Evolutionary conservation across 2,113 vertebrate genomes (phyloP).

Genomic region (Eurystomus gularis): DNA sequence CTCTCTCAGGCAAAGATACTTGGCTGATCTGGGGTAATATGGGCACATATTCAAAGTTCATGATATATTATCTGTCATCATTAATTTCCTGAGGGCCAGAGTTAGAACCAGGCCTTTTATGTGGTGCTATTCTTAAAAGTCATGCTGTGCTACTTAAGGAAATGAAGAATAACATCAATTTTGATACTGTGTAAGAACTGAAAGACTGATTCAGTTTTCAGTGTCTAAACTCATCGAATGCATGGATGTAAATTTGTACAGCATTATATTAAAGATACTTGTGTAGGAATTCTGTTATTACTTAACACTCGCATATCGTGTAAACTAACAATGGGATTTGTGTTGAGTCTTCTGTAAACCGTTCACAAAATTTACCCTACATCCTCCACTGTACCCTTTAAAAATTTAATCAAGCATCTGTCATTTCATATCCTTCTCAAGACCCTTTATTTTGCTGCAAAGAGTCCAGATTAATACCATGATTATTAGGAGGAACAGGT

Average conservation of each 20-base stretch:
- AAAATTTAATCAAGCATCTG: slow-evolving; percentile 46
- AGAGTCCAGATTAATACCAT: background rate
- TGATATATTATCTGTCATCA: background rate
- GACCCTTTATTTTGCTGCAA: background rate
- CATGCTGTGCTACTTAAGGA: background rate
- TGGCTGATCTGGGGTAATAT: background rate
- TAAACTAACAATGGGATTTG: slow-evolving; percentile 48
- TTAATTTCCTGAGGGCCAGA: background rate
- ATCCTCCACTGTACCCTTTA: slow-evolving; percentile 46
- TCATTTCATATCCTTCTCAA: slow-evolving; percentile 10
- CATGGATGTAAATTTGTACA: slow-evolving; percentile 29
- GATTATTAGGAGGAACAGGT: background rate
- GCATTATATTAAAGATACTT: slow-evolving; percentile 13
- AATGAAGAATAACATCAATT: background rate
- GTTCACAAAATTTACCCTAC: slow-evolving; percentile 18
- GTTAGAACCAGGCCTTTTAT: background rate
- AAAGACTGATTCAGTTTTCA: background rate
- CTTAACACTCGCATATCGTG: slow-evolving; percentile 29
- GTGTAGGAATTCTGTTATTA: slow-evolving; percentile 24
- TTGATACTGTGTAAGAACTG: background rate
- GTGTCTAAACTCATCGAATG: background rate
- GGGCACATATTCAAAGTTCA: background rate
- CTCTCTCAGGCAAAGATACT: background rate
- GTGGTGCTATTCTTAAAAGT: background rate
- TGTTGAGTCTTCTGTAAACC: slow-evolving; percentile 14